Conservation (phyloP, 2,888 invertebrate species). For the Nebria salina region DNA sequence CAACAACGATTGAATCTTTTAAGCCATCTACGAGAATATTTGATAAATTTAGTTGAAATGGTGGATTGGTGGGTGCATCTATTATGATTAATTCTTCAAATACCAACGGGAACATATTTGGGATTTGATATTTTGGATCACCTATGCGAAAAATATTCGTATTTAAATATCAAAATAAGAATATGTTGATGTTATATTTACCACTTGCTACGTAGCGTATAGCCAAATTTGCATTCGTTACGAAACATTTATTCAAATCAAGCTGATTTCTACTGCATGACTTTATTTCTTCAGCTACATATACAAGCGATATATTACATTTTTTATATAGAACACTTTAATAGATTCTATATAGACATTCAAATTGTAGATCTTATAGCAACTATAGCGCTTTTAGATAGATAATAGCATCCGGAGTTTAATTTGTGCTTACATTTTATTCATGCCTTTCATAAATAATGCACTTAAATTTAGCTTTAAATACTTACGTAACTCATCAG, state of each 20-base stretch:
- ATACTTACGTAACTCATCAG: no score
- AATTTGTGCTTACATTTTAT: no score
- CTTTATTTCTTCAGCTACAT: constrained; percentile 53
- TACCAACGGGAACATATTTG: neutral
- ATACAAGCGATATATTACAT: neutral
- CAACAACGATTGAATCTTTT: neutral
- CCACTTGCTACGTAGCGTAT: constrained; percentile 53
- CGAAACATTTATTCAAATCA: constrained; percentile 54
- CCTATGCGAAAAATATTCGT: neutral
- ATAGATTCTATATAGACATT: no score
- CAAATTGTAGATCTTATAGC: no score
- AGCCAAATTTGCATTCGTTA: constrained; percentile 52
- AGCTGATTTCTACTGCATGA: constrained; percentile 53
- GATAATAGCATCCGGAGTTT: no score
- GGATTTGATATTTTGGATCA: neutral
- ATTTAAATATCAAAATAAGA: neutral
- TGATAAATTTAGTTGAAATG: neutral
- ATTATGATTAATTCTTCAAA: neutral
- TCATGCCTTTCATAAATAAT: no score
- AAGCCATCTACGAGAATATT: neutral
- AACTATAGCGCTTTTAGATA: no score
- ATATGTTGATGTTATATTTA: constrained; percentile 38
- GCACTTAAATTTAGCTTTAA: no score
- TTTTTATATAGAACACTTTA: no score
- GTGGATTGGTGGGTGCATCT: neutral